Percentiles rank a stretch among this genome's conserved stretches.
Evolutionary conservation across 2,888 invertebrate genomes (phyloP).

Genomic region (Patella ulyssiponensis): DNA sequence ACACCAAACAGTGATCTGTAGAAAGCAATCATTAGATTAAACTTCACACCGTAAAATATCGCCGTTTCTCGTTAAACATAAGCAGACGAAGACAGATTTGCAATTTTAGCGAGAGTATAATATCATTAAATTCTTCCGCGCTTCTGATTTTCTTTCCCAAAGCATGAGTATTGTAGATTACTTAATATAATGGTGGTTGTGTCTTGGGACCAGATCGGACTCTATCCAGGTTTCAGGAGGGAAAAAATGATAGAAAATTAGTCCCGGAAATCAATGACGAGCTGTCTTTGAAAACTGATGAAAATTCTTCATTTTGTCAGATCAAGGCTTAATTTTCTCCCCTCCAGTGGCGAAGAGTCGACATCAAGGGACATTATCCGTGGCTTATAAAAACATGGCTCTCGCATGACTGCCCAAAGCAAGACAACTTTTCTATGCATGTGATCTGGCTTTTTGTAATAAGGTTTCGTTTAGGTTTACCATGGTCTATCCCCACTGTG

Average conservation of each 20-base stretch:
- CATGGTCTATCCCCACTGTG: neutral
- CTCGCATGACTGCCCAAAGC: slow-evolving; percentile 7
- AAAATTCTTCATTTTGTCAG: slow-evolving; percentile 9
- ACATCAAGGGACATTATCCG: slow-evolving; percentile 11
- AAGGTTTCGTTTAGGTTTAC: neutral
- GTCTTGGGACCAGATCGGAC: neutral
- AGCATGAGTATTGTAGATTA: neutral
- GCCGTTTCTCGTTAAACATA: slow-evolving; percentile 7
- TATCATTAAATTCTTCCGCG: slow-evolving; percentile 9
- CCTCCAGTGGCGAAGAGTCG: slow-evolving; percentile 8
- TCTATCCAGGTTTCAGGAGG: neutral
- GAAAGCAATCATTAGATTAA: slow-evolving; percentile 13
- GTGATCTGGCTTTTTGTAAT: slow-evolving; percentile 8
- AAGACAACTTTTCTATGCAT: slow-evolving; percentile 7
- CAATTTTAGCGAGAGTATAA: slow-evolving; percentile 5
- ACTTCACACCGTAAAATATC: slow-evolving; percentile 11
- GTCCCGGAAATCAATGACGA: neutral
- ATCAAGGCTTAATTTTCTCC: slow-evolving; percentile 1
- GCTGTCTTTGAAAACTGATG: slow-evolving; percentile 12
- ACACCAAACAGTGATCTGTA: neutral
- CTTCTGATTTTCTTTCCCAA: neutral
- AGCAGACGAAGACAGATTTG: slow-evolving; percentile 13
- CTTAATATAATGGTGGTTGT: slow-evolving; percentile 1
- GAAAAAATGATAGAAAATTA: slow-evolving; percentile 1
- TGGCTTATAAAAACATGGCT: slow-evolving; percentile 3